phyloP scores from a whole-genome alignment of 2,888 invertebrate genomes.

The Agrotis ipsilon region DNA sequence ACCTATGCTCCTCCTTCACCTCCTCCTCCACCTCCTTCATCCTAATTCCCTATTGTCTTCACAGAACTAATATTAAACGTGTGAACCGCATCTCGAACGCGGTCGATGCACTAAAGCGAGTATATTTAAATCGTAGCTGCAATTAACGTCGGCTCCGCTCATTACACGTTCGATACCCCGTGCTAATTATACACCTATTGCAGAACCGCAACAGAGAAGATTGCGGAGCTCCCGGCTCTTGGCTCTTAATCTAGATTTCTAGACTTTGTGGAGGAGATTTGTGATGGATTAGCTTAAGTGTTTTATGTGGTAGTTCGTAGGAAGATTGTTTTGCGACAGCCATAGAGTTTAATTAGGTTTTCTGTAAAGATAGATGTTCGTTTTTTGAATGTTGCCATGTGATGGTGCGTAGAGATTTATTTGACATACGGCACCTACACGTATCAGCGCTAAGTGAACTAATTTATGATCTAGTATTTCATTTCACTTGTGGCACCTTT shows the following conservation, averaged over 20 bases:
- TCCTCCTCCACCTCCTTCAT: background rate
- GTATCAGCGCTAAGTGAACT: too few relatives aligned
- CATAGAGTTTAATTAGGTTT: too few relatives aligned
- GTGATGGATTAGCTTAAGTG: conserved; percentile 22
- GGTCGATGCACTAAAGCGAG: conserved; percentile 80
- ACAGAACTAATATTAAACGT: conserved; percentile 39
- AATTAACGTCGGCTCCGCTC: conserved; percentile 79
- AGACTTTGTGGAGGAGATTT: conserved; percentile 19
- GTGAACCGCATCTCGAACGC: conserved; percentile 64
- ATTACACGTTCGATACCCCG: conserved; percentile 80
- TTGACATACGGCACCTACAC: too few relatives aligned
- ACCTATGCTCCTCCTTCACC: too few relatives aligned
- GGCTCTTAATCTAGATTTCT: conserved; percentile 41
- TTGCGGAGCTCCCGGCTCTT: conserved; percentile 42
- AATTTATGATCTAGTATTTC: too few relatives aligned
- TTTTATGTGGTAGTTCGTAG: conserved; percentile 1
- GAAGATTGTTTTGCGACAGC: too few relatives aligned
- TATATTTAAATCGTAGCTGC: conserved; percentile 82
- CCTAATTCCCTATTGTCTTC: conserved; percentile 40
- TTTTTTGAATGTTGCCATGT: background rate
- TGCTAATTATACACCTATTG: conserved; percentile 75
- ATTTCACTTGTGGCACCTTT: too few relatives aligned
- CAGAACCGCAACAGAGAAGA: conserved; percentile 51
- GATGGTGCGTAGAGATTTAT: background rate
- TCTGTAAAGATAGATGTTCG: background rate